These are phyloP conservation scores for Hylaea fasciaria DNA, from an alignment of 2,888 invertebrate genomes.

Conservation along the genomic window DNA sequence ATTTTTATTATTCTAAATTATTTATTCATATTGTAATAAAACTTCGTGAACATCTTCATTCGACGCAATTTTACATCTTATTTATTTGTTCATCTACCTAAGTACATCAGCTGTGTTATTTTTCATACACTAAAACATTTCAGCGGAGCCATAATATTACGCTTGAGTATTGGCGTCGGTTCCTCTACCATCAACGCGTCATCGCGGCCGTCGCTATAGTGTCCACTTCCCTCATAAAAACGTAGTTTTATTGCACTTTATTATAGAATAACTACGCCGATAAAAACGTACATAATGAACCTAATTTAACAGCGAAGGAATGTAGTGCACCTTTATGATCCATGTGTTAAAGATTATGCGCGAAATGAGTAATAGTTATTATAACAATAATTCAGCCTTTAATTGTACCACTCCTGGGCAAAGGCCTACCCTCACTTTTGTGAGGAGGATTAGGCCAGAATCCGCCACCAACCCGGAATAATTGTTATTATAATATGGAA, in stretches of 20 bases:
- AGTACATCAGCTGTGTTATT: constrained; percentile 45
- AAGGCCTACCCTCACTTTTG: no score
- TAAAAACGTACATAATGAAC: constrained; percentile 39
- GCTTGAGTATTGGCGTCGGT: constrained; percentile 67
- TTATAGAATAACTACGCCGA: constrained; percentile 38
- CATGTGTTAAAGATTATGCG: constrained; percentile 3
- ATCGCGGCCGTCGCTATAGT: constrained; percentile 50
- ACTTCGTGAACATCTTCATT: constrained; percentile 20
- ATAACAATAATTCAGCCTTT: no score
- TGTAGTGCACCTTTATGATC: constrained; percentile 28
- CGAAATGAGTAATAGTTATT: background rate
- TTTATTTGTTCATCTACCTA: constrained; percentile 31
- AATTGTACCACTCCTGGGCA: no score
- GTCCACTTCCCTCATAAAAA: constrained; percentile 69
- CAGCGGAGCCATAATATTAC: constrained; percentile 59
- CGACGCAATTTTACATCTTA: constrained; percentile 12
- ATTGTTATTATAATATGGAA: no score
- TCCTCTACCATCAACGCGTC: constrained; percentile 68
- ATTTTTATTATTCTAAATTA: no score
- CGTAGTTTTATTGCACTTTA: constrained; percentile 53
- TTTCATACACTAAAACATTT: constrained; percentile 72
- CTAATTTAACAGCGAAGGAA: constrained; percentile 31
- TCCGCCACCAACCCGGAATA: no score
- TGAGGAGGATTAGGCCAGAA: no score
- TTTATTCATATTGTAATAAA: no score